Percentiles rank a stretch among this genome's conserved stretches.
Conservation (phyloP, 2,888 invertebrate genomes). For the Drosophila sordidula region DNA sequence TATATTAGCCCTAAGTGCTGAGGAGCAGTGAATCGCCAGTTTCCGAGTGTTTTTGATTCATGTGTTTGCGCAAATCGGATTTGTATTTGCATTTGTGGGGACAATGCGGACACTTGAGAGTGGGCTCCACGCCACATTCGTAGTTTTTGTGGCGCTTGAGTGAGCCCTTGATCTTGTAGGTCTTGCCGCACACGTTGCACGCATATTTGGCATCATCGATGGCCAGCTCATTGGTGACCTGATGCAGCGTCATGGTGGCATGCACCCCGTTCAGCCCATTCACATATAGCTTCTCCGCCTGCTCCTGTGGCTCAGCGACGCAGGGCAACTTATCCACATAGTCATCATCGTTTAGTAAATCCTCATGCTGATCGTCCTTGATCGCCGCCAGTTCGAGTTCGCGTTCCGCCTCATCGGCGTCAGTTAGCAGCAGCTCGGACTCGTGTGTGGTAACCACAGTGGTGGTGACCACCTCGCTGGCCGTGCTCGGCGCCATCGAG, state of each 20-base stretch:
- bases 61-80: conserved; percentile 84
- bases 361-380: conserved; percentile 52
- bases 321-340: conserved; percentile 56
- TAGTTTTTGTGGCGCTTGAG: conserved; percentile 91
- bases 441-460: conserved; percentile 57
- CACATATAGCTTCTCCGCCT: conserved; percentile 54
- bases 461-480: conserved; percentile 43
- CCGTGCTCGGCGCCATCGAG: conserved; percentile 47
- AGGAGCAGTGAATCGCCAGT: conserved; percentile 46
- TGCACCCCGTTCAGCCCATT: conserved; percentile 47
- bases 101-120: conserved; percentile 82
- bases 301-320: conserved; percentile 28
- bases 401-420: conserved; percentile 67
- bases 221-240: conserved; percentile 46
- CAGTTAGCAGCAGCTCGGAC: conserved; percentile 56
- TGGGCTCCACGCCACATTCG: conserved; percentile 87
- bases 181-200: conserved; percentile 91
- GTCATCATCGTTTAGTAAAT: conserved; percentile 53
- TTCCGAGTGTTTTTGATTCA: conserved; percentile 83
- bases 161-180: conserved; percentile 92
- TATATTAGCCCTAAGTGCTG: conserved; percentile 17
- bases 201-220: conserved; percentile 84
- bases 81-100: conserved; percentile 85
- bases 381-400: conserved; percentile 65
- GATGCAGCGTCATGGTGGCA: conserved; percentile 59